Conservation (phyloP, 2,113 vertebrate species). For the Odocoileus hemionus region DNA sequence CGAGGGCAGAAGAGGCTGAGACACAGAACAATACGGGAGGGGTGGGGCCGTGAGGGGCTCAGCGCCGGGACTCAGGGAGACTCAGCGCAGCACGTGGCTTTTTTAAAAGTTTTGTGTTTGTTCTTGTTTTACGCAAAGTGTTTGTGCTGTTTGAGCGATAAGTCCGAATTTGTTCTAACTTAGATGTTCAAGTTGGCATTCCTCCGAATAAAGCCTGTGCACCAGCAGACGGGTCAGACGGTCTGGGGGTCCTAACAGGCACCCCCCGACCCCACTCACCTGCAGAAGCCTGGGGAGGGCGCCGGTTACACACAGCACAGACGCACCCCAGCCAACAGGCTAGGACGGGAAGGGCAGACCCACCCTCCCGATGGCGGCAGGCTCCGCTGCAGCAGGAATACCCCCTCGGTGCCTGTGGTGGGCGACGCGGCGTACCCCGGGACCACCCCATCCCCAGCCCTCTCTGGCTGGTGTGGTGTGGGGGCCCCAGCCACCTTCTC, state of each 20-base stretch:
- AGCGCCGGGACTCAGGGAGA: rapidly evolving
- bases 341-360: too few species aligned
- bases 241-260: not conserved
- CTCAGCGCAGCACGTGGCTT: rapidly evolving
- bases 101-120: not conserved
- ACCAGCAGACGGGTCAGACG: not conserved
- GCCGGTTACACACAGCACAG: not conserved
- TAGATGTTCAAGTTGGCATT: not conserved
- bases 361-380: not conserved
- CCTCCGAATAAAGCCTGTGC: not conserved
- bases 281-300: not conserved
- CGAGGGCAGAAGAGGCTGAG: too few species aligned
- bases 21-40: rapidly evolving
- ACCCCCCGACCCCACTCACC: too few species aligned
- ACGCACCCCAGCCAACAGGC: not conserved
- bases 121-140: not conserved
- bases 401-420: not conserved
- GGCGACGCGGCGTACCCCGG: rapidly evolving
- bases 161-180: not conserved
- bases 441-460: rapidly evolving
- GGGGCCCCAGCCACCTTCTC: not conserved
- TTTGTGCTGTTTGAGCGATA: not conserved
- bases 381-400: not conserved
- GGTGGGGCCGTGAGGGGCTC: rapidly evolving
- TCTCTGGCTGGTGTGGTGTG: not conserved